Evolutionary conservation across 1,140 invertebrate species (phyloP), one percentile per base, ranked within the genome.

Genomic region (Pectinophora gossypiella): DNA sequence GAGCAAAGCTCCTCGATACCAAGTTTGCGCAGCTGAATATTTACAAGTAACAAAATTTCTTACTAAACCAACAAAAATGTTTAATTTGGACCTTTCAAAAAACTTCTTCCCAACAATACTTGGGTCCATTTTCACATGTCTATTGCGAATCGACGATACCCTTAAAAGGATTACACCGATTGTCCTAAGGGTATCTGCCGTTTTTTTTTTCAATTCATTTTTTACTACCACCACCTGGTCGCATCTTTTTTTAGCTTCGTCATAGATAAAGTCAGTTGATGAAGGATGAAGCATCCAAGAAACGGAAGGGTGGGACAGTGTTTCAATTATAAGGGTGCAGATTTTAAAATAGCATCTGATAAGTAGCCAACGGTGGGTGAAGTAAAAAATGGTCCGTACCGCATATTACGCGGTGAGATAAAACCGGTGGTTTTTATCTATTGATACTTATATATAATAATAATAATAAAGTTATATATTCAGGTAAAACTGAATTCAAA

Each of bases 121-220:
- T 32, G 27, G 51, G 64, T 62, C 78, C 67, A 71, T 61, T 70
- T 72, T 74, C 78, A 73, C 72, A 78, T 75, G 75, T 71, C 64
- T 68, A 49, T 51, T 50, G 64, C 53, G 61, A 71, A 71, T 68
- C 61, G 60, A 64, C 67, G 64, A 63, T 64, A 73, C 56, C 64
- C 68, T 51, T 63, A 15, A 83, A 81, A 81, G 80, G 80, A 84
- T 84, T 84, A 84, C 61, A 48, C 22, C 56, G 54, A 68, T 74
- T 72, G 63, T 74, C 60, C 69, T 61, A 22, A 59, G 61, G 56
- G 59, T 55, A 58, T 55, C 36, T 51, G 50, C 53, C 48, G 21
- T 50, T 63, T 74, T 72, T 70, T 75, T 68, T 22, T 75, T 67
- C 23, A 13, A 2, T 13, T 18, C 16, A 5, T 59, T 60, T 76